Evolutionary conservation across 2,113 vertebrate genomes (phyloP), one percentile per base, ranked within the genome.

Genomic region (Thymallus thymallus): DNA sequence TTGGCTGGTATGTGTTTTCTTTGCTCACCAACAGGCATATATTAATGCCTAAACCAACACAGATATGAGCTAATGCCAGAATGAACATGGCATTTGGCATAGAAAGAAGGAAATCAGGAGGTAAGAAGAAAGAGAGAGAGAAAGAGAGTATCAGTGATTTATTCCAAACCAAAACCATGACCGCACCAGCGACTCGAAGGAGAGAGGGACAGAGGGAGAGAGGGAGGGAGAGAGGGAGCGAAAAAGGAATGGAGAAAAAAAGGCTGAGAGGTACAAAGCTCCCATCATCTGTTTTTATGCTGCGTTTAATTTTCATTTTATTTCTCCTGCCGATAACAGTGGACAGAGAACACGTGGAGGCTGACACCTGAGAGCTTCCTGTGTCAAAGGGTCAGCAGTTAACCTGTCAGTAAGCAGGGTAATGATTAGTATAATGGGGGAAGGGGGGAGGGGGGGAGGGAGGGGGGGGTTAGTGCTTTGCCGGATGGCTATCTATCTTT

Each of bases 361-460:
- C 82, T 94, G 93, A 92, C 92, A 94, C 84, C 76, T 71, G 88
- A 87, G 85, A 89, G 89, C 87, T 88, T 79, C 81, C 70, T 10
- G 83, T 90, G 86, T 92, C 89, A 91, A 75, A 89, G 92, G 35
- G 91, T 85, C 90, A 85, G 83, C 90, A 89, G 88, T 92, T 93
- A 92, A 92, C 88, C 93, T 94, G 92, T 94, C 93, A 94, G 80
- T 51, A 89, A 90, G 91, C 80, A 86, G 85, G 85, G 91, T 92
- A 92, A 92, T 94, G 91, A 94, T 94, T 93, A 94, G 91, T 94
- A 94, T 94, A 94, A 94, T 93, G 93, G 26, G 26, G 26, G 26
- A 1, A 2, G 26, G 26, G 26, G 26, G 26, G 26, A 2, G 5
- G 35, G 1, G 35, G 6, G 32, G 32, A 1, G 32, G 32, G 30